Percentiles rank a stretch among this genome's conserved stretches.
These are phyloP conservation scores for Heliconius melpomene DNA, from an alignment of 1,140 invertebrate species.

Conservation along the genomic window DNA sequence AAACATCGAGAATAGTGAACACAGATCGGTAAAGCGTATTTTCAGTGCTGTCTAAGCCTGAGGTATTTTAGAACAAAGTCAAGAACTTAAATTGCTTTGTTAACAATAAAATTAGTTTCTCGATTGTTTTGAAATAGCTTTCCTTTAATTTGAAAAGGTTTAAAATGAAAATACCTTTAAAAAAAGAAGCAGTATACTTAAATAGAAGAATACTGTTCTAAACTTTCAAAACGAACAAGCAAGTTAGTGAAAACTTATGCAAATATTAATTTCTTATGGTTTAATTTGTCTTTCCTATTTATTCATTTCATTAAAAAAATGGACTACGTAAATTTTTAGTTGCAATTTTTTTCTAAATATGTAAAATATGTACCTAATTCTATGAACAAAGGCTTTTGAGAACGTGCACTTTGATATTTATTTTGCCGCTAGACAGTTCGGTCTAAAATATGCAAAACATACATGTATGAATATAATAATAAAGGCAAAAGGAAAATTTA, in stretches of 20 bases:
- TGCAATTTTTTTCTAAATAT: background rate
- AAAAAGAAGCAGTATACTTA: background rate
- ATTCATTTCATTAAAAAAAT: background rate
- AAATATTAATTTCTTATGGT: no score
- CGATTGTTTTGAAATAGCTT: background rate
- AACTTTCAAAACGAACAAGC: background rate
- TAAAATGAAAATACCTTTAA: background rate
- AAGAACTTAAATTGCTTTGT: constrained; percentile 2
- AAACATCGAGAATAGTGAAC: background rate
- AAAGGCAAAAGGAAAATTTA: background rate
- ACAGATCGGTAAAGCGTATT: background rate
- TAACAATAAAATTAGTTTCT: background rate
- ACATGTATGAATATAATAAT: background rate
- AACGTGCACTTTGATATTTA: constrained; percentile 9
- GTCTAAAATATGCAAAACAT: constrained; percentile 5
- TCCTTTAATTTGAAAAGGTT: background rate
- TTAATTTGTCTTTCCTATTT: background rate
- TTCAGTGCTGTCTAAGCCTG: background rate
- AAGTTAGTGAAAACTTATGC: no score
- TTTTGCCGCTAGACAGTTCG: background rate
- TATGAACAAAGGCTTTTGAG: constrained; percentile 4
- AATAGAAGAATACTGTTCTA: background rate
- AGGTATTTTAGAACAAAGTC: constrained; percentile 4
- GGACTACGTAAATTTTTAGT: background rate
- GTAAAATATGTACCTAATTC: background rate